These are phyloP conservation scores for Achroia grisella DNA, from an alignment of 1,140 invertebrate genomes.

Conservation along the genomic window DNA sequence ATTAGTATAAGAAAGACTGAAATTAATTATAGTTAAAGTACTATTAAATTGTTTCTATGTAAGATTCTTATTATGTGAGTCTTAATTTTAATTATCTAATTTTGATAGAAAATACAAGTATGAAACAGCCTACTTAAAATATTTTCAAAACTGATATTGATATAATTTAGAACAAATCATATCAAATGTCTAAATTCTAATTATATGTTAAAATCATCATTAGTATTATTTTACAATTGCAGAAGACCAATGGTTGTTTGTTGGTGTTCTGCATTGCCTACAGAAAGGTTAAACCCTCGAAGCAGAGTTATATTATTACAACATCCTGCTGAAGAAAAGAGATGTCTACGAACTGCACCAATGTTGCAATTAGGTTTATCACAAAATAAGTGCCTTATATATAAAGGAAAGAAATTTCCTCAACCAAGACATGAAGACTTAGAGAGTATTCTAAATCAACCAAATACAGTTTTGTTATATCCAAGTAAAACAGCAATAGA, in stretches of 20 bases:
- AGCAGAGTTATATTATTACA: conserved; percentile 89
- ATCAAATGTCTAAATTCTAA: too few relatives aligned
- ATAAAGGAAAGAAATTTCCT: conserved; percentile 90
- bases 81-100: conserved; percentile 6
- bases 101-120: too few relatives aligned
- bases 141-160: too few relatives aligned
- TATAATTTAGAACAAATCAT: too few relatives aligned
- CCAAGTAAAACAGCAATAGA: conserved; percentile 84
- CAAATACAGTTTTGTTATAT: conserved; percentile 87
- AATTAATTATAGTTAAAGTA: too few relatives aligned
- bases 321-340: conserved; percentile 94
- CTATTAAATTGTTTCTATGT: too few relatives aligned
- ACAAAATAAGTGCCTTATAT: conserved; percentile 83
- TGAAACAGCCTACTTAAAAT: too few relatives aligned
- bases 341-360: conserved; percentile 89
- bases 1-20: too few relatives aligned
- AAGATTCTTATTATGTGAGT: too few relatives aligned
- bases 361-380: conserved; percentile 87
- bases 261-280: conserved; percentile 89
- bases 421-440: conserved; percentile 79
- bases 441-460: conserved; percentile 77
- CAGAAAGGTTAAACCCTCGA: conserved; percentile 77
- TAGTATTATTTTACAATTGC: too few relatives aligned
- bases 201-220: too few relatives aligned
- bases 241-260: conserved; percentile 91